Conservation (phyloP, 2,797 vertebrate genomes). For the Falco concolor region DNA sequence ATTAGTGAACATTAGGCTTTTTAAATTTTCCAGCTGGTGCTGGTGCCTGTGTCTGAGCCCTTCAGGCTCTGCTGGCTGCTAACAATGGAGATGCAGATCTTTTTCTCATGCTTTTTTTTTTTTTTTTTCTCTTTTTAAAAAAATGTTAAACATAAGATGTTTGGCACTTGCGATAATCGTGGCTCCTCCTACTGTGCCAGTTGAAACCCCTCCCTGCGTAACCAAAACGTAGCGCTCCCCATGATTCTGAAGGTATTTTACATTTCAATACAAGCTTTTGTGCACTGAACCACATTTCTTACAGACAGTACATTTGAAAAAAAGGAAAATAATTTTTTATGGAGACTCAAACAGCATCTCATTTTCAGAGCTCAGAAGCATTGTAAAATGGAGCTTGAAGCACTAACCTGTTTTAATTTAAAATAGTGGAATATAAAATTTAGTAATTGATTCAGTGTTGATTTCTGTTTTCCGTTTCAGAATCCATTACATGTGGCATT, state of each 20-base stretch:
- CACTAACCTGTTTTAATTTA: neutral
- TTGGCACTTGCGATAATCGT: neutral
- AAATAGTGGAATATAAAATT: neutral
- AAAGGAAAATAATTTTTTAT: neutral
- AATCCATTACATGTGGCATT: neutral
- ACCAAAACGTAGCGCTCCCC: neutral
- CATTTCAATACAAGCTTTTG: neutral
- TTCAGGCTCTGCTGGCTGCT: neutral
- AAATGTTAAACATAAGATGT: neutral
- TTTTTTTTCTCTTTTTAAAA: fast-evolving
- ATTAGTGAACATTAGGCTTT: neutral
- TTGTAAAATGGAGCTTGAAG: neutral
- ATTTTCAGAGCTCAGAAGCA: neutral
- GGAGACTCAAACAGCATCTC: neutral
- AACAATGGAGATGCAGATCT: neutral
- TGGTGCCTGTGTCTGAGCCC: neutral
- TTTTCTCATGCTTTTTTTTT: neutral
- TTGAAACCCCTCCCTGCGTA: neutral
- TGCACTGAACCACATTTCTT: neutral
- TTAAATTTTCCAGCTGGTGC: neutral
- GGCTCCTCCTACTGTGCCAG: conserved; percentile 5
- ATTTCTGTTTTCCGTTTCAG: neutral
- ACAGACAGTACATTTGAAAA: neutral
- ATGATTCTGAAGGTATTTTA: neutral
- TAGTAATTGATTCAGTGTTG: neutral